Evolutionary conservation across 1,140 invertebrate species (phyloP).

Genomic region (Drosophila tani): DNA sequence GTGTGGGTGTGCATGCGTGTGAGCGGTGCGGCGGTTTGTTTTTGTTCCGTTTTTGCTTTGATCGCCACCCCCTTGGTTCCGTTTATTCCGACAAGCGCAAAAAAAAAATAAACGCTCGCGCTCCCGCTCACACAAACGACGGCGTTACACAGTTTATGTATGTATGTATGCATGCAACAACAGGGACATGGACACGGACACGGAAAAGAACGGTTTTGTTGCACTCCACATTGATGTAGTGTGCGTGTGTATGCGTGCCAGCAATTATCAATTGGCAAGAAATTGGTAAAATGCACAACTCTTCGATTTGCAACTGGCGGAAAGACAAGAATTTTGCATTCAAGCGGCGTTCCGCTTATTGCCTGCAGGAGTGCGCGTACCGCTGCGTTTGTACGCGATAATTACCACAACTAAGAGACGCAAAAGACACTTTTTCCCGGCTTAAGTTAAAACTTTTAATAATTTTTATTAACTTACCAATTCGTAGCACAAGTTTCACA

Average conservation of each 20-base stretch:
- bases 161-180: slow-evolving; percentile 1
- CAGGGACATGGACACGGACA: background rate
- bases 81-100: background rate
- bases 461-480: background rate
- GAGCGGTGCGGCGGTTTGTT: slow-evolving; percentile 21
- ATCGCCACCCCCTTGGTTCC: background rate
- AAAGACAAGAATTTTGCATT: background rate
- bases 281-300: background rate
- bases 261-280: background rate
- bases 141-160: background rate
- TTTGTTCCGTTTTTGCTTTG: slow-evolving; percentile 32
- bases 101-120: background rate
- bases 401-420: background rate
- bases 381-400: rapidly evolving
- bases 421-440: background rate
- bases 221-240: background rate
- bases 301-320: background rate
- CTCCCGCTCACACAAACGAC: background rate
- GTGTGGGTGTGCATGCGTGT: background rate
- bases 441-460: background rate
- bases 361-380: background rate
- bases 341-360: slow-evolving; percentile 5
- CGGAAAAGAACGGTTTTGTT: background rate
- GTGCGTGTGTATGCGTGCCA: too few relatives aligned
- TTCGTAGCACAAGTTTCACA: background rate